Evolutionary conservation across 1,140 invertebrate species (phyloP), one percentile per base, ranked within the genome.

Genomic region (Drosophila grimshawi): DNA sequence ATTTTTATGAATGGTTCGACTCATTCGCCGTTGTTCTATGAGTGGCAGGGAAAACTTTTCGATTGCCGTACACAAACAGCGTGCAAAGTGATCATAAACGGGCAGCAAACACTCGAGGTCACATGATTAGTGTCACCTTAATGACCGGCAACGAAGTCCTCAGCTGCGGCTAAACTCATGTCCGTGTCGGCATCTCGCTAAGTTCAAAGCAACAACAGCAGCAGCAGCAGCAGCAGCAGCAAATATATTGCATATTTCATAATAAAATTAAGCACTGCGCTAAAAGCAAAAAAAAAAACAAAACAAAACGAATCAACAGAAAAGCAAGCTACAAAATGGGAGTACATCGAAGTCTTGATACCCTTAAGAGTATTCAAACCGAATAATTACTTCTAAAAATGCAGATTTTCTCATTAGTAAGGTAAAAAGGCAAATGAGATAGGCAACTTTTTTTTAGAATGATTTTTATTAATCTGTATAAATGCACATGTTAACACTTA

Each of bases 51-150:
- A 75, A 82, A 85, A 77, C 74, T 70, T 75, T 53, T 46, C 64
- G 62, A 71, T 62, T 81, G 68, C 56, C 64, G 71, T 80, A 67
- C 67, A 78, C 63, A 83, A 83, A 86, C 81, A 80, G 77, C 61
- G 81, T 80, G 81, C 78, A 81, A 85, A 86, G 81, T 78, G 78
- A 48, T 66, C 81, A 77, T 86, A 81, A 75, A 80, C 10, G 75
- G 57, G 64, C 72, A 72, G 45, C 70, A 63, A 56, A 81, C 85
- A 89, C 80, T 83, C 80, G 85, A 83, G 83, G 83, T 89, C 83
- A 75, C 63, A 68, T 80, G 80, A 88, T 88, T 88, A 88, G 80
- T 89, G 83, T 89, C 85, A 89, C 80, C 71, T 89, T 83, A 89
- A 78, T 51, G 41, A 56, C 65, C 48, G 48, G n/a, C 33, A 49